Base-by-base conservation (phyloP, 2,888 invertebrate genomes). In the Clanis bilineata region DNA sequence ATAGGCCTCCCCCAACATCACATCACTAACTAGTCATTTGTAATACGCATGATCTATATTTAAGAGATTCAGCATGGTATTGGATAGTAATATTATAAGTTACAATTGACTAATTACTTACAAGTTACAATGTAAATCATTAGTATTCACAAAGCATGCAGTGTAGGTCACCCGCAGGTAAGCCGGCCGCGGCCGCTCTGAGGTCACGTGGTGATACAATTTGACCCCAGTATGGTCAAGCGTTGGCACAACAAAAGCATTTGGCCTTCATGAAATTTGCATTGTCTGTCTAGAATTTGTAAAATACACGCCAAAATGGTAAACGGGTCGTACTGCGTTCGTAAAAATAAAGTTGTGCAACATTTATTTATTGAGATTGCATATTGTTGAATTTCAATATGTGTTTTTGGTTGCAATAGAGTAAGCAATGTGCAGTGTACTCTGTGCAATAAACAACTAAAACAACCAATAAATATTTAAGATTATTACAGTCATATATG, bases 261-360 rank as follows among this genome's bases (percentile, higher is more conserved):
- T 61, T 61, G 67, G 64, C 80, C 76, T 76, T 76, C 70, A 68
- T 22, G 64, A 62, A 65, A 62, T 64, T 67, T 65, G 63, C 66
- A 68, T 69, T 67, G 66, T 71, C 47, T 64, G 65, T 63, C 64
- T 71, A 64, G 66, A 70, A 70, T 73, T 65, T 64, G 68, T 71
- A 68, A 66, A 68, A 60, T 66, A 64, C 64, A 32, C 22, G 18
- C 25, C 38, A 38, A 57, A 56, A 43, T 57, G 2, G 43, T 57
- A 43, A 43, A 28, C 43, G 56, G 28, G 51, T 32, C 4, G 51
- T 15, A 15, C 18, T 6, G 15, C n/a, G 55, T 22, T n/a, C 22
- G 12, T 22, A 38, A 56, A 38, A 56, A 39, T 38, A 22, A 12
- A 18, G 25, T 51, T 51, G 51, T 51, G 51, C 18, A 51, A 51